Conservation (phyloP, 2,888 invertebrate species). For the Euplexia lucipara region DNA sequence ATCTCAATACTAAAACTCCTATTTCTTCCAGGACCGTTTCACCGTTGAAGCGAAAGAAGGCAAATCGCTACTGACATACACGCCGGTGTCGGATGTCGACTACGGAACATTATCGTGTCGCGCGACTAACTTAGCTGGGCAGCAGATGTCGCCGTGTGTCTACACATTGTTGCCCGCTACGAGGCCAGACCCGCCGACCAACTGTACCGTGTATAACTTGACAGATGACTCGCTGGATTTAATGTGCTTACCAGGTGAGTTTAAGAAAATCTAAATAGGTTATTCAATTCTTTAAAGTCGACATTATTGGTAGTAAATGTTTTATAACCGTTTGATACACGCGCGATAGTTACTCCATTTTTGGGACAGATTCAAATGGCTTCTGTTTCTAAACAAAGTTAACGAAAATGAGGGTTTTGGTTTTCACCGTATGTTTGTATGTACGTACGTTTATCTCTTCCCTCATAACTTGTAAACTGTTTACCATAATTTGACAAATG, state of each 20-base stretch:
- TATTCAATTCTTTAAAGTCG: too few relatives aligned
- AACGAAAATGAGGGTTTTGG: too few relatives aligned
- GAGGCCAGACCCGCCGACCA: conserved; percentile 94
- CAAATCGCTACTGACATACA: conserved; percentile 94
- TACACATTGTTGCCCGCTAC: conserved; percentile 95
- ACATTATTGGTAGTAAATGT: too few relatives aligned
- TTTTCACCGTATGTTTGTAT: too few relatives aligned
- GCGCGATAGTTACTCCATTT: too few relatives aligned
- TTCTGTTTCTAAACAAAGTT: too few relatives aligned
- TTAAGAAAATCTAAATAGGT: neutral
- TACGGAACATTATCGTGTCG: conserved; percentile 95
- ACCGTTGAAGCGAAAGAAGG: conserved; percentile 88
- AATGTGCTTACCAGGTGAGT: conserved; percentile 91
- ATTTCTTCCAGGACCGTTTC: conserved; percentile 89
- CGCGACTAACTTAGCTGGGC: conserved; percentile 94
- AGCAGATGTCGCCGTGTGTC: conserved; percentile 93
- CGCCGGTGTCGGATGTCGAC: conserved; percentile 94
- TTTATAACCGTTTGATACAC: too few relatives aligned
- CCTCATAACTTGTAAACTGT: too few relatives aligned
- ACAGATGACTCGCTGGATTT: conserved; percentile 95
- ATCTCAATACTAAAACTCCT: neutral
- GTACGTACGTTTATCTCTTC: too few relatives aligned
- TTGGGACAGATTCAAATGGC: too few relatives aligned
- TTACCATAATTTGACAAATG: too few relatives aligned
- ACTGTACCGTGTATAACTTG: conserved; percentile 95